A percentile compares a stretch with the other conserved stretches of the same genome.
phyloP scores from a whole-genome alignment of 2,888 invertebrate species.

The Acanthosepion esculentum region DNA sequence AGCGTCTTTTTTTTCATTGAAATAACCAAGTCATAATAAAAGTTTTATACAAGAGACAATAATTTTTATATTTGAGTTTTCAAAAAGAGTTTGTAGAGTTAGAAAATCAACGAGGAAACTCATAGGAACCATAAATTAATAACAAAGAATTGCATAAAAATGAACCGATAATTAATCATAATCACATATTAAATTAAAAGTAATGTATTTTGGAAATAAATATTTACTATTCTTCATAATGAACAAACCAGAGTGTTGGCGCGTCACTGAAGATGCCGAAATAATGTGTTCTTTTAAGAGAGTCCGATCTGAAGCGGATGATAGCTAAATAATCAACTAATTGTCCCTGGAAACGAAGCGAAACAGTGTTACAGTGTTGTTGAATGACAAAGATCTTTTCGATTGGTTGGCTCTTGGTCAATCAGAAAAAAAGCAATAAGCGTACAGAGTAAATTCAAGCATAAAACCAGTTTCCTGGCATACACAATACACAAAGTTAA shows the following conservation, averaged over 20 bases:
- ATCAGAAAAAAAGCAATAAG: not conserved
- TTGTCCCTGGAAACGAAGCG: constrained; percentile 15
- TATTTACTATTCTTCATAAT: not conserved
- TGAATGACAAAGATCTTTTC: constrained; percentile 17
- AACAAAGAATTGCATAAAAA: not conserved
- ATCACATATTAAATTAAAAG: not conserved
- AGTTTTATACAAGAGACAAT: not conserved
- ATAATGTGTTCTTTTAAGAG: not conserved
- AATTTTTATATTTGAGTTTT: not conserved
- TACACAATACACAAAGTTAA: not conserved
- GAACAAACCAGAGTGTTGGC: not conserved
- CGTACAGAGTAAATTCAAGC: not conserved
- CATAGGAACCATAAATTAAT: not conserved
- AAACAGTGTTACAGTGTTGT: not conserved
- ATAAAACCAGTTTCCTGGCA: not conserved
- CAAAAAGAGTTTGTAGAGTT: not conserved
- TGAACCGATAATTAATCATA: not conserved
- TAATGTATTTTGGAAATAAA: not conserved
- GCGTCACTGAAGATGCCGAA: not conserved
- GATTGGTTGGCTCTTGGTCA: constrained; percentile 7
- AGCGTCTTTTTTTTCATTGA: too few species aligned
- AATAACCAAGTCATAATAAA: too few species aligned
- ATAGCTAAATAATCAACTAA: constrained; percentile 15
- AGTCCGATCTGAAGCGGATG: not conserved
- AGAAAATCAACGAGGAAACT: not conserved